Evolutionary conservation across 2,113 vertebrate species (phyloP), one percentile per base, ranked within the genome.

Genomic region (Callospermophilus lateralis): DNA sequence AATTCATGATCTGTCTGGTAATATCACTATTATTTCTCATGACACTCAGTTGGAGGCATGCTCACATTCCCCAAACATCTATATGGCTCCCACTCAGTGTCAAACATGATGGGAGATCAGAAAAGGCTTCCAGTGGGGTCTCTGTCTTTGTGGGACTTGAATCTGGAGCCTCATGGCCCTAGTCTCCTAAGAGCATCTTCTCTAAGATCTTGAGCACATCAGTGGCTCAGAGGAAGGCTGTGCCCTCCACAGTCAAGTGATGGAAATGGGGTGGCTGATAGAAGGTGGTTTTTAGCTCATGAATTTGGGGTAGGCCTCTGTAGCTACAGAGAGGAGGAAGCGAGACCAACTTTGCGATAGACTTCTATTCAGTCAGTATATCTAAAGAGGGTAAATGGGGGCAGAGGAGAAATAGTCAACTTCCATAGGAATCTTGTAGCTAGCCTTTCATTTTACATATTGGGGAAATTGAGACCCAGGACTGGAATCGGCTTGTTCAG

Each of bases 1-100:
- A 81, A 3, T 93, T 96, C 92, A 16, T 79, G 86, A 94, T 94
- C 85, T 95, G 90, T 78, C 39, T 70, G 51, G 13, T 93, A 65
- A 94, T 79, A 84, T 90, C 94, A 84, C 55, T 90, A 16, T 39
- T 76, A 45, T 84, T 77, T 55, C 45, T 96, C 67, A 74, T 78
- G 68, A 68, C 68, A 34, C 94, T 84, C 79, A 89, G 45, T 72
- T 87, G 4, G 67, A 78, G 80, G 30, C 73, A 42, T 95, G 88
- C 84, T 96, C 87, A 72, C 37, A n/a, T 88, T 76, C 45, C 42
- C 53, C 53, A 84, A 42, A 74, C 53, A 90, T 65, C 84, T 87
- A 61, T 10, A 34, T 19, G 77, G 58, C 84, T 94, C 95, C 68
- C 80, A 76, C 53, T 95, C 72, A 77, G 34, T 92, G 80, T 92